Evolutionary conservation across 1,140 invertebrate genomes (phyloP).

Genomic region (Drosophila sp.): DNA sequence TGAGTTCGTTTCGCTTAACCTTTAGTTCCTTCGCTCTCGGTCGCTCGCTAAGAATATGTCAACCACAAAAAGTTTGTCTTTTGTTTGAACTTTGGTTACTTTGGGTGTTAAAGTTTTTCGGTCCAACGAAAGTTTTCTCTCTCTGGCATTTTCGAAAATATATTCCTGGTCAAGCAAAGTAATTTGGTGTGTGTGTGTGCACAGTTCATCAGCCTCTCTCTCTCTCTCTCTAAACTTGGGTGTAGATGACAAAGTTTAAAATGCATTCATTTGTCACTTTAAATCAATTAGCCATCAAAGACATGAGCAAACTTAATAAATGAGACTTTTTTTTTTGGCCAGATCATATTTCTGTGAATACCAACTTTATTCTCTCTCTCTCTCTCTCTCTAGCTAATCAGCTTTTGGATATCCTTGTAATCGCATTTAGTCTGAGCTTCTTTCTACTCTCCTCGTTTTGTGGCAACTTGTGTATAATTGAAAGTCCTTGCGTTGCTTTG

Average conservation of each 20-base stretch:
- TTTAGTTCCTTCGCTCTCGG: slow-evolving; percentile 23
- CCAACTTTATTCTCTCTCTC: slow-evolving; percentile 1
- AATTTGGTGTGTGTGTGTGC: slow-evolving; percentile 31
- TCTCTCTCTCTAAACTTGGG: background rate
- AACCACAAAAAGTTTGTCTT: slow-evolving; percentile 57
- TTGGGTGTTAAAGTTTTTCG: slow-evolving; percentile 55
- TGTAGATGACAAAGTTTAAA: slow-evolving; percentile 9
- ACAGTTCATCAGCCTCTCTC: slow-evolving; percentile 29
- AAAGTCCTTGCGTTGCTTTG: slow-evolving; percentile 39
- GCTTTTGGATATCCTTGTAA: slow-evolving; percentile 34
- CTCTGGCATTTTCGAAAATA: slow-evolving; percentile 12
- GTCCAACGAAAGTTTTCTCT: slow-evolving; percentile 42
- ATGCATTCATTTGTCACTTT: slow-evolving; percentile 11
- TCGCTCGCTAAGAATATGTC: slow-evolving; percentile 56
- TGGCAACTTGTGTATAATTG: slow-evolving; percentile 48
- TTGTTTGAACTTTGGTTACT: slow-evolving; percentile 66
- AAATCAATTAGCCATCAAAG: slow-evolving; percentile 20
- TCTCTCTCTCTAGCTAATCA: slow-evolving; percentile 37
- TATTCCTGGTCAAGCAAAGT: slow-evolving; percentile 45
- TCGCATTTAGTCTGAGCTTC: slow-evolving; percentile 27
- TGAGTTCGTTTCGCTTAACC: slow-evolving; percentile 74
- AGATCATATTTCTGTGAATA: slow-evolving; percentile 5
- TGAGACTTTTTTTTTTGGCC: background rate
- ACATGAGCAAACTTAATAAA: slow-evolving; percentile 1
- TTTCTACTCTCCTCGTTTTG: slow-evolving; percentile 19